Base-by-base conservation (phyloP, 2,888 invertebrate species). In the Cosmia trapezina region DNA sequence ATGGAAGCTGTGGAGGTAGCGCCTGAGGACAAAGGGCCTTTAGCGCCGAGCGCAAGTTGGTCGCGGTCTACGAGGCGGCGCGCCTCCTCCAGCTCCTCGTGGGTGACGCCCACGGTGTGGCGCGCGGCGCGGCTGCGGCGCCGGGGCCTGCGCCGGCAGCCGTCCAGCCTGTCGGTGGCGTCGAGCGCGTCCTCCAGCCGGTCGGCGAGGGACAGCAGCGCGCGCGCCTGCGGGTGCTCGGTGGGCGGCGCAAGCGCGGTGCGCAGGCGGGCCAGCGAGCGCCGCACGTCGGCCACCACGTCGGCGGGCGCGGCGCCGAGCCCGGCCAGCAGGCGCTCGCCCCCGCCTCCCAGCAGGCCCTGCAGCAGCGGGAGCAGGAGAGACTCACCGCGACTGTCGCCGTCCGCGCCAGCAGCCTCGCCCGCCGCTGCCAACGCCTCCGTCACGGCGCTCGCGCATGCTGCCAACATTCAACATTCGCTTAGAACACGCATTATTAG, bases 91-190 rank as follows among this genome's bases (percentile, higher is more conserved):
- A 98, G 93, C 88, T 98, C 98, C 90, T 98, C 98, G 60, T 97
- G 97, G 54, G 98, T 98, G 28, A 98, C 98, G 62, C 98, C 98
- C 37, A 98, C 98, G 0, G 98, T 98, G 91, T 98, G 98, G 0
- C 98, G 94, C 62, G 97, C 97, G 78, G 97, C 97, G 47, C 98
- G 97, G 80, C 97, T 96, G 71, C 97, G 96, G 77, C 97, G 97
- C 43, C 97, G 95, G 4, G 96, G 92, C 11, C 92, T 92, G 70
- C 95, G 91, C 73, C 91, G 91, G 87, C 93, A 93, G 77, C 94
- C 94, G 83, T 95, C 94, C 45, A 94, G 91, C 1, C 94, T 85
- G 88, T 94, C 93, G 79, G 94, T 91, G 66, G 93, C 93, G 78
- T 92, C 92, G 45, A 97, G 93, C 60, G 97, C 96, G 80, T 97